phyloP scores from a whole-genome alignment of 2,797 vertebrate genomes.

The Pelochelys cantorii region DNA sequence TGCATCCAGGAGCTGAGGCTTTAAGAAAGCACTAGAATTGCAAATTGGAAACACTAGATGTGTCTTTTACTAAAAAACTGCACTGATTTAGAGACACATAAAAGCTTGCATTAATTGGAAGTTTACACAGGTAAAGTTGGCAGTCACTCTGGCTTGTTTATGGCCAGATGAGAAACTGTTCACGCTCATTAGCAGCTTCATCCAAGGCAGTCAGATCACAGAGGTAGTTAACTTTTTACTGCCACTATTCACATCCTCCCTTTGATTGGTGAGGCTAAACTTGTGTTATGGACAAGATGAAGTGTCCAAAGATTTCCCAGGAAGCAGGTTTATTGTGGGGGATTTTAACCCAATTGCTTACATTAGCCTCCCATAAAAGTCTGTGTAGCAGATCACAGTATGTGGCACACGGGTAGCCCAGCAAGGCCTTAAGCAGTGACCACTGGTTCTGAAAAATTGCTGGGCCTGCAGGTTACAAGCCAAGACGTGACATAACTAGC shows the following conservation, averaged over 20 bases:
- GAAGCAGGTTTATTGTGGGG: constrained; percentile 8
- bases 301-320: constrained; percentile 39
- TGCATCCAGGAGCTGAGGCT: neutral
- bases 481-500: neutral
- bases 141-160: constrained; percentile 31
- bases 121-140: constrained; percentile 33
- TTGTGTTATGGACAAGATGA: neutral
- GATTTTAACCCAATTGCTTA: constrained; percentile 18
- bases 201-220: constrained; percentile 7
- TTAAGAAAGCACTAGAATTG: neutral
- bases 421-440: neutral
- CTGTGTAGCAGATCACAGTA: neutral
- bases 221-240: constrained; percentile 73
- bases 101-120: constrained; percentile 36
- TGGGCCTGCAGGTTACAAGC: neutral
- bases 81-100: constrained; percentile 15
- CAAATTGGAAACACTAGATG: neutral
- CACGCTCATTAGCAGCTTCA: neutral
- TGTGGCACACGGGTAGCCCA: neutral
- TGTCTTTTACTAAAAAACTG: neutral
- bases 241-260: constrained; percentile 49
- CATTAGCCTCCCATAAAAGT: neutral
- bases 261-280: constrained; percentile 59
- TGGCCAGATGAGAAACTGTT: constrained; percentile 56
- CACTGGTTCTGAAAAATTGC: neutral